Percentiles rank a stretch among this genome's conserved stretches.
phyloP scores from a whole-genome alignment of 1,140 invertebrate species.

The Helicoverpa zea region DNA sequence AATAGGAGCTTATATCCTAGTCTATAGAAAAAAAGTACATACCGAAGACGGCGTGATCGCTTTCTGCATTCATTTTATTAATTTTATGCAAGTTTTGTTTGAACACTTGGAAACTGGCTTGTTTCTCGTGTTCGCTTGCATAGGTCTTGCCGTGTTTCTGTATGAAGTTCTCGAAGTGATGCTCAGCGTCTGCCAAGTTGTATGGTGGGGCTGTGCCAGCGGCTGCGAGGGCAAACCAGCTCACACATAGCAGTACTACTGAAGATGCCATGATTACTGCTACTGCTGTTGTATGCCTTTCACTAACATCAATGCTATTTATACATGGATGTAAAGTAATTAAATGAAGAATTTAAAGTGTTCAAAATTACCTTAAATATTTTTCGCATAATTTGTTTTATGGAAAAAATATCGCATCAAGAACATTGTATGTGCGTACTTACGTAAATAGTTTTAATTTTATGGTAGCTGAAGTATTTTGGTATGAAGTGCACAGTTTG shows the following conservation, averaged over 20 bases:
- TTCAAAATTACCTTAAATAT: no score
- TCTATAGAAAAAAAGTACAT: not conserved
- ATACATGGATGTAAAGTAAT: no score
- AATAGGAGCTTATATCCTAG: not conserved
- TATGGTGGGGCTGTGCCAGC: not conserved
- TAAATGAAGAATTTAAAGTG: no score
- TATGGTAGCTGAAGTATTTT: no score
- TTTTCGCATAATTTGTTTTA: no score
- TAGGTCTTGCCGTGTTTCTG: not conserved
- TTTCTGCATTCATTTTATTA: not conserved
- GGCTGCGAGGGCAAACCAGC: not conserved
- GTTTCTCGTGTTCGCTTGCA: not conserved
- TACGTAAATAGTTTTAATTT: no score
- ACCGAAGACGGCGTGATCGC: constrained; percentile 8
- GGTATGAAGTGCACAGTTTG: no score
- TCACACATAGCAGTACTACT: not conserved
- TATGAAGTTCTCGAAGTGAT: not conserved
- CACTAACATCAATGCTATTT: not conserved
- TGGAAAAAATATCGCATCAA: no score
- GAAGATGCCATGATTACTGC: not conserved
- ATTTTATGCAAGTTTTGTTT: constrained; percentile 4
- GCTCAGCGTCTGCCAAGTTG: not conserved
- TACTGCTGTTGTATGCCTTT: not conserved
- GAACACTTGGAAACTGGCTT: constrained; percentile 7
- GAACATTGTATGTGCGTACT: no score